Conservation (phyloP, 2,797 vertebrate species). For the Malurus splendens region DNA sequence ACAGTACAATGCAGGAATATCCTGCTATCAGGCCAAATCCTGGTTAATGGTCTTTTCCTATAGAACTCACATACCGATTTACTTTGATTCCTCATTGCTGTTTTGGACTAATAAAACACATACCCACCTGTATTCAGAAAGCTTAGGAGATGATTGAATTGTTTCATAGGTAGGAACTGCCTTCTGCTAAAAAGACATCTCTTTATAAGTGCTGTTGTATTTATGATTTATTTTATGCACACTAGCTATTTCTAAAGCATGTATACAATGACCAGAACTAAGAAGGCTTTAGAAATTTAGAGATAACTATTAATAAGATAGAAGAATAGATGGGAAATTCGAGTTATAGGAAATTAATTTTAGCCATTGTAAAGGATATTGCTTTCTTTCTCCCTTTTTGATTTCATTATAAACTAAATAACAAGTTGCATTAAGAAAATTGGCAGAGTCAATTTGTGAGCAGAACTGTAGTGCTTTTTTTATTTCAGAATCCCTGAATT, state of each 20-base stretch:
- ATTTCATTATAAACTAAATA: background rate
- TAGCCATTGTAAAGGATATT: background rate
- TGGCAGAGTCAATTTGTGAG: background rate
- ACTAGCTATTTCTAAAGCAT: background rate
- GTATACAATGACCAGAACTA: background rate
- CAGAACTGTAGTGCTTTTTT: background rate
- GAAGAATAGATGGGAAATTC: background rate
- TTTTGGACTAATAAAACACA: background rate
- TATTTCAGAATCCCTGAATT: background rate
- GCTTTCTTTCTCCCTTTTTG: background rate
- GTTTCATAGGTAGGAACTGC: background rate
- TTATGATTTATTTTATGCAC: background rate
- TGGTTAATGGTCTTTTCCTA: background rate
- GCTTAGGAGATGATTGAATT: background rate
- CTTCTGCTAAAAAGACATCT: background rate
- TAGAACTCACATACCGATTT: background rate
- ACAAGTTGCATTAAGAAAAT: background rate
- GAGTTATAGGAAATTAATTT: background rate
- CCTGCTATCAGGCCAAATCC: background rate
- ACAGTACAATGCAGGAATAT: rapidly evolving
- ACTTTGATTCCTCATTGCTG: background rate
- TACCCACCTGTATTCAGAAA: background rate
- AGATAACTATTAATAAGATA: background rate
- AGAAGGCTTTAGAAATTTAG: background rate
- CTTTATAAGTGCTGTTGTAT: background rate